A percentile compares a stretch with the other conserved stretches of the same genome.
Evolutionary conservation across 2,113 vertebrate genomes (phyloP).

Genomic region (Corvus cornix): DNA sequence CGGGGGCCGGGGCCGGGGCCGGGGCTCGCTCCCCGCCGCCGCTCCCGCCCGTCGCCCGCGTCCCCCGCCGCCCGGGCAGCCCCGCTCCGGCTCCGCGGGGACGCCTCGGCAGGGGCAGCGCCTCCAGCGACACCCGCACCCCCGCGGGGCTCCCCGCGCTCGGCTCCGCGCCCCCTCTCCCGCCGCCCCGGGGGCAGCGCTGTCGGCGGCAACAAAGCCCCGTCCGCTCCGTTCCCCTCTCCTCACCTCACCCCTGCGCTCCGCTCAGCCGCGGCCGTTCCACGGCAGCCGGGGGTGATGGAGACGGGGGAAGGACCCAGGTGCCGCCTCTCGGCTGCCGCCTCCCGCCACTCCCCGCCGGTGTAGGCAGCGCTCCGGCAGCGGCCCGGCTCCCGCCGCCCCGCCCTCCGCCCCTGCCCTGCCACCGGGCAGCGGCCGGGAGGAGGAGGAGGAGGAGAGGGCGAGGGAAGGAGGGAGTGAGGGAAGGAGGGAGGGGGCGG

Average conservation of each 20-base stretch:
- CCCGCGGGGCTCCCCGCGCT: too few species aligned
- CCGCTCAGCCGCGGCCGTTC: background rate
- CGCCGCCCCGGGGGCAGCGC: background rate
- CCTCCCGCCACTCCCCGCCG: background rate
- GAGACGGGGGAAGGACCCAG: background rate
- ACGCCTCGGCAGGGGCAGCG: background rate
- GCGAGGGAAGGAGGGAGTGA: too few species aligned
- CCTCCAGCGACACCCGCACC: background rate
- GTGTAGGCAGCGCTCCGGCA: background rate
- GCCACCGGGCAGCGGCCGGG: background rate
- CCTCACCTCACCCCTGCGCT: background rate
- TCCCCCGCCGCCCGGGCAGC: background rate
- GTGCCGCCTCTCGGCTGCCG: constrained; percentile 8
- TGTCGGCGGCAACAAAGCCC: background rate
- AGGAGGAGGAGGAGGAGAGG: background rate
- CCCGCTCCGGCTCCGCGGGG: background rate
- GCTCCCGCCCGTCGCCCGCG: background rate
- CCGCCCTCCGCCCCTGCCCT: background rate
- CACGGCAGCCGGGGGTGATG: background rate
- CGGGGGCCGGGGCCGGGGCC: background rate
- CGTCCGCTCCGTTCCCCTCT: background rate
- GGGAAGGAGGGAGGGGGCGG: too few species aligned
- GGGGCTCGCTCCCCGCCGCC: background rate
- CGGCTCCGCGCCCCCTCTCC: background rate
- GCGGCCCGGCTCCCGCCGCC: too few species aligned